phyloP scores from a whole-genome alignment of 2,888 invertebrate species.

The Cheilosia vulpina region DNA sequence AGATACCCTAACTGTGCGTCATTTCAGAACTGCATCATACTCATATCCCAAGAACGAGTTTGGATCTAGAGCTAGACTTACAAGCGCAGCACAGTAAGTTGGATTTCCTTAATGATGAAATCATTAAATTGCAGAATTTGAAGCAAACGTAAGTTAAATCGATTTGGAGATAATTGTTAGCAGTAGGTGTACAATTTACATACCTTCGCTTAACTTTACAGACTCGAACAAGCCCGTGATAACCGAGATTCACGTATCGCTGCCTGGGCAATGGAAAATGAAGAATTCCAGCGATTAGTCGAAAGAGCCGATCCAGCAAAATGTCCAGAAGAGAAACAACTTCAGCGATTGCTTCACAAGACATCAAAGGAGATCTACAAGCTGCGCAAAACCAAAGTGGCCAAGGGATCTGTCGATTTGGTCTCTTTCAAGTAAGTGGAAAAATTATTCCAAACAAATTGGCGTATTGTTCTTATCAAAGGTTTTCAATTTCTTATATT shows the following conservation, averaged over 20 bases:
- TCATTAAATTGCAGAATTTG: conserved; percentile 91
- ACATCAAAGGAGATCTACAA: conserved; percentile 96
- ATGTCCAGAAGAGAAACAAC: conserved; percentile 85
- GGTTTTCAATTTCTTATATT: conserved; percentile 78
- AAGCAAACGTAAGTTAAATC: conserved; percentile 86
- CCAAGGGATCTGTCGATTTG: conserved; percentile 94
- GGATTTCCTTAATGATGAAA: conserved; percentile 92
- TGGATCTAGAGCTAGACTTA: conserved; percentile 95
- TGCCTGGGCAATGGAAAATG: conserved; percentile 94
- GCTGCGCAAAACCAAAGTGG: conserved; percentile 92
- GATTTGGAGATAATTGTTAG: background rate
- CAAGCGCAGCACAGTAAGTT: conserved; percentile 95
- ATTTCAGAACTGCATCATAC: conserved; percentile 84
- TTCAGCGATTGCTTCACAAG: conserved; percentile 92
- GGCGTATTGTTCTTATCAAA: background rate
- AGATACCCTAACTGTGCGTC: background rate
- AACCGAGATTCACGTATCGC: conserved; percentile 93
- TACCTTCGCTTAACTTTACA: conserved; percentile 76
- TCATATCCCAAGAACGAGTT: conserved; percentile 91
- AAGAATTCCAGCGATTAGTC: conserved; percentile 90
- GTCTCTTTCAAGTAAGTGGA: conserved; percentile 94
- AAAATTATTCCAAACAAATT: conserved; percentile 3
- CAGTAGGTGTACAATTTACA: background rate
- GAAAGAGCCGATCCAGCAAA: conserved; percentile 83
- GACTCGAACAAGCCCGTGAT: conserved; percentile 92